Percentiles rank a stretch among this genome's conserved stretches.
Evolutionary conservation across 1,140 invertebrate genomes (phyloP).

Genomic region (Macrobrachium rosenbergii): DNA sequence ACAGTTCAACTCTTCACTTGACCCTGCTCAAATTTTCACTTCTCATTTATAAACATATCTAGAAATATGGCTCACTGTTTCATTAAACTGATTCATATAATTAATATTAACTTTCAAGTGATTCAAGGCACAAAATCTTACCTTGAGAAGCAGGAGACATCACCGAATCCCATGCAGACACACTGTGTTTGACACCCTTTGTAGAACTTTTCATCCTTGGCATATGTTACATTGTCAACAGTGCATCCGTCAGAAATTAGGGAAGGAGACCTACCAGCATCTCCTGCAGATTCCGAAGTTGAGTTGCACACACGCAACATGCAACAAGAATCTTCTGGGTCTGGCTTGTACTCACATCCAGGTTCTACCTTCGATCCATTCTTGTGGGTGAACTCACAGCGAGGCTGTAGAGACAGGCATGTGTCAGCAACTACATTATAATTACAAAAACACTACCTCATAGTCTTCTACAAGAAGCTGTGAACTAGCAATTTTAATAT

Average conservation of each 20-base stretch:
- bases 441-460: no score
- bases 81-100: background rate
- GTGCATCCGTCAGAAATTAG: slow-evolving; percentile 76
- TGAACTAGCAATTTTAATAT: no score
- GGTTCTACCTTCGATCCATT: slow-evolving; percentile 32
- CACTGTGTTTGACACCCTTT: slow-evolving; percentile 85
- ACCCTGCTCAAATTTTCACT: background rate
- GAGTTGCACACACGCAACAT: slow-evolving; percentile 70
- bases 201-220: slow-evolving; percentile 80
- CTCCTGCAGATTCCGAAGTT: slow-evolving; percentile 33
- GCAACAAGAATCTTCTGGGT: slow-evolving; percentile 70
- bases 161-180: slow-evolving; percentile 80
- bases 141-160: slow-evolving; percentile 81
- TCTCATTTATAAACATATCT: background rate
- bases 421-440: background rate
- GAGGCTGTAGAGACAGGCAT: slow-evolving; percentile 30
- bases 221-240: slow-evolving; percentile 82
- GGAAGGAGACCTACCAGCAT: slow-evolving; percentile 65
- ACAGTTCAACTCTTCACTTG: background rate
- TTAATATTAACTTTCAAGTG: background rate
- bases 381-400: slow-evolving; percentile 46
- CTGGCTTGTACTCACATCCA: slow-evolving; percentile 64
- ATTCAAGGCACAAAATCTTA: slow-evolving; percentile 62
- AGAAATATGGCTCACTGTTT: no score
- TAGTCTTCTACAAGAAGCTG: background rate